phyloP scores from a whole-genome alignment of 2,113 vertebrate genomes.

The Crotalus horridus region DNA sequence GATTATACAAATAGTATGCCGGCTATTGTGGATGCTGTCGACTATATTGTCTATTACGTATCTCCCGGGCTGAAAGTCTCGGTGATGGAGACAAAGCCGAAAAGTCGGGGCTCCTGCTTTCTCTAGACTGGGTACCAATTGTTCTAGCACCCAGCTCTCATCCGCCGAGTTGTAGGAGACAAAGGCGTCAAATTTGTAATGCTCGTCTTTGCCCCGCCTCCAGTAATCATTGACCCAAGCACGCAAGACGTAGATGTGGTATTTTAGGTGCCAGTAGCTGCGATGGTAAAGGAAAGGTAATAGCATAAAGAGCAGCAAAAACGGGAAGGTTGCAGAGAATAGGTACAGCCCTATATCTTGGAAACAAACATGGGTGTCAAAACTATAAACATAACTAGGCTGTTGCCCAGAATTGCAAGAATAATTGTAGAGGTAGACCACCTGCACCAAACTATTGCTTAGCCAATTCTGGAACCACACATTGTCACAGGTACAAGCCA shows the following conservation, averaged over 20 bases:
- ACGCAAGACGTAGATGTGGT: constrained; percentile 76
- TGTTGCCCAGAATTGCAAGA: constrained; percentile 52
- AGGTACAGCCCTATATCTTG: constrained; percentile 69
- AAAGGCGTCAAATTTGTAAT: constrained; percentile 80
- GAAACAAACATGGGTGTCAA: constrained; percentile 76
- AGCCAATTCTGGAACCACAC: constrained; percentile 61
- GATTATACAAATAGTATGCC: constrained; percentile 82
- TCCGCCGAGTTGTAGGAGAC: constrained; percentile 84
- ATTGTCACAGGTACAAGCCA: constrained; percentile 75
- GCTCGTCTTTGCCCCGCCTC: constrained; percentile 59
- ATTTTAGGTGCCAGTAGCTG: constrained; percentile 77
- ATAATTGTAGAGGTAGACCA: constrained; percentile 72
- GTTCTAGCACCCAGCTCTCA: constrained; percentile 77
- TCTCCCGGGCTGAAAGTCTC: constrained; percentile 78
- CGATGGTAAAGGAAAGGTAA: constrained; percentile 72
- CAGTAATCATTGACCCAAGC: constrained; percentile 75
- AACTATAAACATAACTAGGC: constrained; percentile 59
- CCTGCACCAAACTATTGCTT: constrained; percentile 56
- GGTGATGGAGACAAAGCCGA: constrained; percentile 84
- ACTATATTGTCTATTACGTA: constrained; percentile 88
- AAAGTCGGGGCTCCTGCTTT: constrained; percentile 56
- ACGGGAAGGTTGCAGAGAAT: constrained; percentile 64
- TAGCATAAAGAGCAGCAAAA: constrained; percentile 66
- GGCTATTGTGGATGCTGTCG: constrained; percentile 78
- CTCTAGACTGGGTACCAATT: constrained; percentile 80